Base-by-base conservation (phyloP, 2,797 vertebrate genomes). In the Protonibea diacanthus region DNA sequence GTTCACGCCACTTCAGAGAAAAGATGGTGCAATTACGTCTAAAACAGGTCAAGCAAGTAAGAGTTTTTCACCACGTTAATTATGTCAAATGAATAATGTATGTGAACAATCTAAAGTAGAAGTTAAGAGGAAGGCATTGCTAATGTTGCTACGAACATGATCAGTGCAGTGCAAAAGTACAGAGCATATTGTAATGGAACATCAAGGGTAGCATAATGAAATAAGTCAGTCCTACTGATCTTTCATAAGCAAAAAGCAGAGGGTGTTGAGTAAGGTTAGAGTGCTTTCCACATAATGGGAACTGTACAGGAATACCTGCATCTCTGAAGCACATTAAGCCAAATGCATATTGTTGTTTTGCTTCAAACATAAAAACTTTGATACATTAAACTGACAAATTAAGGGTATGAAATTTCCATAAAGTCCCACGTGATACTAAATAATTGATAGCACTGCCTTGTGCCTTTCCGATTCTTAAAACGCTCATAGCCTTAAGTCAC, bases 21-120 rank as follows among this genome's bases (percentile, higher is more conserved):
- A 29, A 75, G 44, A 44, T 17, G 48, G 13, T 58, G n/a, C 51
- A 57, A 15, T 80, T 74, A 75, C 29, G 44, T 47, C 23, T 53
- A 47, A 76, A 64, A 59, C 45, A 70, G 62, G 69, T 78, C 18
- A 56, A 53, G 48, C 5, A 20, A 44, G 44, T 0, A 45, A 60
- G 33, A 61, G 52, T 12, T 81, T 27, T 63, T 27, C 33, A 49
- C n/a, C 5, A 20, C 72, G 80, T 67, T 86, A 74, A 81, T 76
- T 78, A 82, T 71, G 67, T 78, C 7, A 68, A 67, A 68, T 89
- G 59, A 84, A 88, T 81, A 81, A 84, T 84, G 57, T 23, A 85
- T 84, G 58, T 23, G 18, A 69, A 71, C 40, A 57, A 64, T 61
- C 25, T n/a, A 33, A 80, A 79, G 62, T 33, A 49, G 70, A 73